Conservation (phyloP, 2,797 vertebrate species). For the Zenarchopterus dispar region DNA sequence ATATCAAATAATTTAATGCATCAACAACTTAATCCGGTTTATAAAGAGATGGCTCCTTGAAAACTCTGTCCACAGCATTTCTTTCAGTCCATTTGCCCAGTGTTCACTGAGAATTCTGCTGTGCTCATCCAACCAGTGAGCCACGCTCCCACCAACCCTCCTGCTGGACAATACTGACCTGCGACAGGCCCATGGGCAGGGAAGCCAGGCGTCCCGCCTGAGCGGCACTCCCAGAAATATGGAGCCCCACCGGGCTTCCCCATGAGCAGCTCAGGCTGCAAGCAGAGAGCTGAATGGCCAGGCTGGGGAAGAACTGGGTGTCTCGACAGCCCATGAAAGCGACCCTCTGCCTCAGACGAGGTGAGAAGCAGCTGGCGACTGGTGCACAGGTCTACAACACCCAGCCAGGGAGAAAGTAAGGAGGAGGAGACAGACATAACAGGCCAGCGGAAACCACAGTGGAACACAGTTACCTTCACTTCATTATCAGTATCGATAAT, state of each 20-base stretch:
- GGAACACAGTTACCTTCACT: slow-evolving; percentile 69
- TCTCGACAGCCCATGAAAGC: slow-evolving; percentile 83
- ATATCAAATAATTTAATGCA: slow-evolving; percentile 3
- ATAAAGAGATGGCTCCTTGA: slow-evolving; percentile 5
- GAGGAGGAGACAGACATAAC: slow-evolving; percentile 69
- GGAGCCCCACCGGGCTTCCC: slow-evolving; percentile 82
- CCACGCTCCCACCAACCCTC: slow-evolving; percentile 64
- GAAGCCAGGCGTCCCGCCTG: slow-evolving; percentile 80
- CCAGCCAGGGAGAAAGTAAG: slow-evolving; percentile 67
- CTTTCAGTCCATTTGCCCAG: slow-evolving; percentile 50
- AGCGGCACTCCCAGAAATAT: slow-evolving; percentile 86
- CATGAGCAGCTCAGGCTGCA: slow-evolving; percentile 84
- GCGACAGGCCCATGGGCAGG: slow-evolving; percentile 79
- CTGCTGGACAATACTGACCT: slow-evolving; percentile 84
- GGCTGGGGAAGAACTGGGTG: slow-evolving; percentile 80
- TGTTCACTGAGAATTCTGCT: slow-evolving; percentile 43
- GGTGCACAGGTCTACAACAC: slow-evolving; percentile 82
- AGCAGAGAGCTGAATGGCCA: slow-evolving; percentile 78
- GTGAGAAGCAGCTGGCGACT: slow-evolving; percentile 85
- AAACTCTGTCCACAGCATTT: slow-evolving; percentile 24
- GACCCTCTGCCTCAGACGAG: slow-evolving; percentile 83
- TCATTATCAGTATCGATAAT: no score
- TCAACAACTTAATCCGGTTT: slow-evolving; percentile 10
- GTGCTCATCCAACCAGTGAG: slow-evolving; percentile 54
- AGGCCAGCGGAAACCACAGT: slow-evolving; percentile 74